These are phyloP conservation scores for Ceriagrion tenellum DNA, from an alignment of 2,888 invertebrate species.

Conservation along the genomic window DNA sequence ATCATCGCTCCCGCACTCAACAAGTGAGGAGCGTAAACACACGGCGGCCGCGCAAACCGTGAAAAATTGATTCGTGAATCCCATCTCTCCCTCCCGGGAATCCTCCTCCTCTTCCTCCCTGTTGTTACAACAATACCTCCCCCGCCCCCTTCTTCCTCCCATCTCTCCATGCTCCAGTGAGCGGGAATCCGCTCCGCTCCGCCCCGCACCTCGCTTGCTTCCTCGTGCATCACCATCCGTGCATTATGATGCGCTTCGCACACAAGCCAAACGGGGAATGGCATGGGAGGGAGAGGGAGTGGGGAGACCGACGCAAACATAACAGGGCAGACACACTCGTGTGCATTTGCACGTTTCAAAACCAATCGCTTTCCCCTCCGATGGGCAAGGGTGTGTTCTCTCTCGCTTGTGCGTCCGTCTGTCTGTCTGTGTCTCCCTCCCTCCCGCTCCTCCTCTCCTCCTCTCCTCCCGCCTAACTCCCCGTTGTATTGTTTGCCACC, in stretches of 20 bases:
- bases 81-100: neutral
- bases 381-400: neutral
- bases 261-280: too few relatives aligned
- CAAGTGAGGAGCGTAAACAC: conserved; percentile 1
- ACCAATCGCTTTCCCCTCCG: conserved; percentile 21
- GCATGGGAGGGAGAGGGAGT: neutral
- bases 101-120: neutral
- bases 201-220: neutral
- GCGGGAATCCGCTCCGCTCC: neutral
- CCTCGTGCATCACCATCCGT: neutral
- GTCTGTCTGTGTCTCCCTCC: neutral
- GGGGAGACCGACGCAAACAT: neutral
- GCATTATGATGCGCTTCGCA: neutral
- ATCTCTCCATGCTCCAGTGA: neutral
- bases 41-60: neutral
- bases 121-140: too few relatives aligned
- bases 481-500: neutral
- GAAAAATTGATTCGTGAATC: neutral
- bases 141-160: too few relatives aligned
- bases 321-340: neutral
- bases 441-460: neutral
- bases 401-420: neutral
- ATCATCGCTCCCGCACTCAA: conserved; percentile 24
- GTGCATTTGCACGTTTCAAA: conserved; percentile 25
- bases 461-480: neutral